These are phyloP conservation scores for Xanthorhoe spadicearia DNA, from an alignment of 2,888 invertebrate genomes.

Conservation along the genomic window DNA sequence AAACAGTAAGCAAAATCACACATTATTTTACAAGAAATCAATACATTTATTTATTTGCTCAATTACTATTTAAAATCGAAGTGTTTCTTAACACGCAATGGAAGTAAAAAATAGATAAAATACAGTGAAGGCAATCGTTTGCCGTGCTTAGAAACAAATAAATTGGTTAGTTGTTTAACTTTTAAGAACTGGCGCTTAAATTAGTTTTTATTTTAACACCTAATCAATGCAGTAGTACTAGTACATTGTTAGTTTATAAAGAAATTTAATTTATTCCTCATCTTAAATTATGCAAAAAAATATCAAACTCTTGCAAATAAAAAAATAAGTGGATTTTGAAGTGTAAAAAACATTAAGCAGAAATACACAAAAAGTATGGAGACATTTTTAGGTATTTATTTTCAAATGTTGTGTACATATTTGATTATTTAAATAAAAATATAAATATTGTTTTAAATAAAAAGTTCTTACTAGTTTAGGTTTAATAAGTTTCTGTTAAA, in stretches of 20 bases:
- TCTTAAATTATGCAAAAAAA: too few relatives aligned
- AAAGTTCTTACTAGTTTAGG: neutral
- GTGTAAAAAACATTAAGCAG: too few relatives aligned
- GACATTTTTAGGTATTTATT: too few relatives aligned
- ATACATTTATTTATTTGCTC: neutral
- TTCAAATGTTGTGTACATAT: too few relatives aligned
- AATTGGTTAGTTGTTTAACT: constrained; percentile 27
- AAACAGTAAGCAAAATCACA: neutral
- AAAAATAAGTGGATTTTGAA: too few relatives aligned
- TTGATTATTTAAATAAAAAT: neutral
- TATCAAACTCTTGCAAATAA: too few relatives aligned
- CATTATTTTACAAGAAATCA: neutral
- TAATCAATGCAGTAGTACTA: too few relatives aligned
- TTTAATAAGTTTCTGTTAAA: too few relatives aligned
- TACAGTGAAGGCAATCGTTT: constrained; percentile 21
- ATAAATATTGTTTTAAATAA: too few relatives aligned
- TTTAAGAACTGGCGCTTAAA: constrained; percentile 4
- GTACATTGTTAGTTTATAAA: too few relatives aligned
- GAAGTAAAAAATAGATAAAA: constrained; percentile 17
- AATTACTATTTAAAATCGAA: neutral
- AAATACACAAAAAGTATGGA: neutral
- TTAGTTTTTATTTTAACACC: neutral
- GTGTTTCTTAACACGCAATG: constrained; percentile 2
- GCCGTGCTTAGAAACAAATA: constrained; percentile 11
- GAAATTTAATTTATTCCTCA: too few relatives aligned